These are phyloP conservation scores for Melanotaenia duboulayi DNA, from an alignment of 2,113 vertebrate species.

Conservation along the genomic window DNA sequence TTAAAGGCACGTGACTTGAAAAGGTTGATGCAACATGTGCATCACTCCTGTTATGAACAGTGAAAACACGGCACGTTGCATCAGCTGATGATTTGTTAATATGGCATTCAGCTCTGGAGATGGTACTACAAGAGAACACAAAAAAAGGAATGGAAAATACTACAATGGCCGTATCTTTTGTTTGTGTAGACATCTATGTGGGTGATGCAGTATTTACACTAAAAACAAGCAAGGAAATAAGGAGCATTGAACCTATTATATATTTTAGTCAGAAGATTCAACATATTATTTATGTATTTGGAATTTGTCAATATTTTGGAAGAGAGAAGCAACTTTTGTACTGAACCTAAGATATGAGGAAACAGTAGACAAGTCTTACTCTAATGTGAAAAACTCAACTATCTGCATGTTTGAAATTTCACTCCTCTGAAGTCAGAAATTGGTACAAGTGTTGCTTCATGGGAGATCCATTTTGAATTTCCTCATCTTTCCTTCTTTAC, in stretches of 20 bases:
- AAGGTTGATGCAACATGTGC: no score
- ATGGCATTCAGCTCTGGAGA: no score
- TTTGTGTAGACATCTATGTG: no score
- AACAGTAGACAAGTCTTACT: constrained; percentile 1
- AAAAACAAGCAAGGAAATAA: neutral
- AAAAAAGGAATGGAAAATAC: no score
- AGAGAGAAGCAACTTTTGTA: constrained; percentile 15
- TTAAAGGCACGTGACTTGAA: no score
- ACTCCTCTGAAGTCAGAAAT: constrained; percentile 49
- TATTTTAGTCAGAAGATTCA: neutral
- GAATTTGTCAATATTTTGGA: neutral
- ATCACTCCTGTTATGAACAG: no score
- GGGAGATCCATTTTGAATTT: constrained; percentile 33
- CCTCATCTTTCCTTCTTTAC: constrained; percentile 24
- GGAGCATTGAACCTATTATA: neutral
- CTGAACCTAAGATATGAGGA: constrained; percentile 15
- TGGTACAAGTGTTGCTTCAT: constrained; percentile 30
- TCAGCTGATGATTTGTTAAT: no score
- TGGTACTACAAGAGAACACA: no score
- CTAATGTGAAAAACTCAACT: constrained; percentile 16
- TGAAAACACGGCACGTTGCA: no score
- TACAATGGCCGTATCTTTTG: no score
- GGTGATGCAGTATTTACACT: no score
- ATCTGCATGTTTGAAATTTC: constrained; percentile 3
- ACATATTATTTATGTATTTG: neutral